Evolutionary conservation across 2,797 vertebrate genomes (phyloP).

Genomic region (Coreius guichenoti): DNA sequence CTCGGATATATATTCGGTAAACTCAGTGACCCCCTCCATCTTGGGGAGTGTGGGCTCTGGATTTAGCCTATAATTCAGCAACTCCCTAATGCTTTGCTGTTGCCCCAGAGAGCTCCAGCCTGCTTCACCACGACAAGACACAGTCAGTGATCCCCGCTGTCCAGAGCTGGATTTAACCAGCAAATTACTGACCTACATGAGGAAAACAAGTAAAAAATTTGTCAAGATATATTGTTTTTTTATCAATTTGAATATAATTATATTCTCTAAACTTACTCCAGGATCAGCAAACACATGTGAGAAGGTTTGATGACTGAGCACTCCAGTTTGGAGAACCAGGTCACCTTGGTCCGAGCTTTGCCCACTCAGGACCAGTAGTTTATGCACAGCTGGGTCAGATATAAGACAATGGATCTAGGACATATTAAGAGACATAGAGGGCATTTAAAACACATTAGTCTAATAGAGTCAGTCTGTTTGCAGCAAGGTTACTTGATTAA

Average conservation of each 20-base stretch:
- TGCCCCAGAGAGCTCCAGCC: slow-evolving; percentile 91
- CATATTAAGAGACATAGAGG: slow-evolving; percentile 52
- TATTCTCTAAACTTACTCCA: slow-evolving; percentile 76
- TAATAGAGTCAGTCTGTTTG: slow-evolving; percentile 22
- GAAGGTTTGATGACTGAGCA: slow-evolving; percentile 88
- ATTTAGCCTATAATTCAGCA: slow-evolving; percentile 90
- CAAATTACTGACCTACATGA: slow-evolving; percentile 84
- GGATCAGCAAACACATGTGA: slow-evolving; percentile 86
- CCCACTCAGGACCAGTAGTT: slow-evolving; percentile 94
- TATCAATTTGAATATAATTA: neutral
- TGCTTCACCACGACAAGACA: slow-evolving; percentile 91
- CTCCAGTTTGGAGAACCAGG: slow-evolving; percentile 91
- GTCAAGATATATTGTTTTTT: neutral
- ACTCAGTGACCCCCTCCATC: slow-evolving; percentile 97
- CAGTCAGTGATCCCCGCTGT: slow-evolving; percentile 89
- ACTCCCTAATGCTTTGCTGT: slow-evolving; percentile 79
- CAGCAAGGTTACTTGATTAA: slow-evolving; percentile 28
- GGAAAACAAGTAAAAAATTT: slow-evolving; percentile 23
- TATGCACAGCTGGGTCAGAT: slow-evolving; percentile 88
- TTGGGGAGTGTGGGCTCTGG: slow-evolving; percentile 87
- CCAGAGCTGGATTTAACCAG: slow-evolving; percentile 85
- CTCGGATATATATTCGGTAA: slow-evolving; percentile 97
- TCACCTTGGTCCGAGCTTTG: slow-evolving; percentile 93
- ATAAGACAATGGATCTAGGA: slow-evolving; percentile 89
- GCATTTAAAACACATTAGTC: slow-evolving; percentile 45